A percentile compares a stretch with the other conserved stretches of the same genome.
Conservation (phyloP, 1,140 invertebrate species). For the Pygmarrhopalites habei region DNA sequence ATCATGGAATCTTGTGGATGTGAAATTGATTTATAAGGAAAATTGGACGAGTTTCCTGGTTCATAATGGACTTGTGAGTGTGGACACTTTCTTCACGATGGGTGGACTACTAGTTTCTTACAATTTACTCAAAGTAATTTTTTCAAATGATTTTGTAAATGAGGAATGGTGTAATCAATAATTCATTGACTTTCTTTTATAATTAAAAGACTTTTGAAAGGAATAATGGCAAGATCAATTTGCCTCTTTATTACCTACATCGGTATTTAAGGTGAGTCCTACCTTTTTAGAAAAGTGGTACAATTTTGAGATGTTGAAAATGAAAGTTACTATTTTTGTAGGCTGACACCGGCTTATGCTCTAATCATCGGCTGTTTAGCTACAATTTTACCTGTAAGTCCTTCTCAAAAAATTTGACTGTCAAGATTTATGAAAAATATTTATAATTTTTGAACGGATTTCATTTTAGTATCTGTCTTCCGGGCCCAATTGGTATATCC, state of each 20-base stretch:
- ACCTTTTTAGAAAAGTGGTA: background rate
- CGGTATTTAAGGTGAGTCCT: slow-evolving; percentile 39
- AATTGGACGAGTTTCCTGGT: slow-evolving; percentile 18
- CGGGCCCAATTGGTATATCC: slow-evolving; percentile 16
- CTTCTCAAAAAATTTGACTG: too few species aligned
- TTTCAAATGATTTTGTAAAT: too few species aligned
- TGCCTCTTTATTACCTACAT: slow-evolving; percentile 36
- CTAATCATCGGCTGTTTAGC: slow-evolving; percentile 18
- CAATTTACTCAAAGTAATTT: slow-evolving; percentile 39
- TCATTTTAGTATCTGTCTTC: too few species aligned
- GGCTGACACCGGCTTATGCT: slow-evolving; percentile 41
- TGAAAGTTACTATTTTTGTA: too few species aligned
- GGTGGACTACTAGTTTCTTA: slow-evolving; percentile 40
- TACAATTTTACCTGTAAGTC: slow-evolving; percentile 39
- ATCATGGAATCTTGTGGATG: slow-evolving; percentile 12
- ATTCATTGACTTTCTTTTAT: too few species aligned
- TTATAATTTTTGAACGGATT: too few species aligned
- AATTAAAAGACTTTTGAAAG: slow-evolving; percentile 36
- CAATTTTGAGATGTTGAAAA: too few species aligned
- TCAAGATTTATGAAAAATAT: too few species aligned
- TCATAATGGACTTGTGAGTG: slow-evolving; percentile 45
- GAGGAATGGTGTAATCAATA: too few species aligned
- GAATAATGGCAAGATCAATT: slow-evolving; percentile 31
- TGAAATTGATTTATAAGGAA: slow-evolving; percentile 13
- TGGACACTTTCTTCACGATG: slow-evolving; percentile 48